Evolutionary conservation across 1,140 invertebrate genomes (phyloP).

Genomic region (Colletes gigas): DNA sequence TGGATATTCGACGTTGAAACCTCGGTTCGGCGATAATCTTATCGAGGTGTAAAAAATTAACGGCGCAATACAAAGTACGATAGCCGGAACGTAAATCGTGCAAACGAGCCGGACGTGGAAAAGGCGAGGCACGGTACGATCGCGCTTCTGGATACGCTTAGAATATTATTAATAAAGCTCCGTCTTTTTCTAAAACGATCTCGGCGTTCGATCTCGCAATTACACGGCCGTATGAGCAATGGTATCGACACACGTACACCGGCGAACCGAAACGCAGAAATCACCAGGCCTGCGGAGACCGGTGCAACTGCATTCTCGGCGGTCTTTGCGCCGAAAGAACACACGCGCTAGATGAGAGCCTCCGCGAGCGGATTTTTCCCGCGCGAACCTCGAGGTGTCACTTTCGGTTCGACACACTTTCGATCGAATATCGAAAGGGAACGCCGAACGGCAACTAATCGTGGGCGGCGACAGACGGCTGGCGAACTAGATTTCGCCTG

Average conservation of each 20-base stretch:
- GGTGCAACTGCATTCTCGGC: conserved; percentile 45
- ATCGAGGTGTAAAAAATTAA: conserved; percentile 34
- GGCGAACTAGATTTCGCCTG: neutral
- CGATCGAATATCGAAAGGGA: conserved; percentile 18
- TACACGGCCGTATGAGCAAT: conserved; percentile 11
- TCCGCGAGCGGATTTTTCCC: conserved; percentile 23
- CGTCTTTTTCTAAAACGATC: conserved; percentile 12
- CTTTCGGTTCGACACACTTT: conserved; percentile 52
- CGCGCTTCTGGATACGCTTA: too few species aligned
- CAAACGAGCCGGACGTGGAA: neutral
- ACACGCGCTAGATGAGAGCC: conserved; percentile 28
- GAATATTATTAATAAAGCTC: conserved; percentile 21
- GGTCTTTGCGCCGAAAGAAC: conserved; percentile 26
- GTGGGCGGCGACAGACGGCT: conserved; percentile 18
- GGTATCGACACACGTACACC: neutral
- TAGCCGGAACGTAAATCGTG: conserved; percentile 23
- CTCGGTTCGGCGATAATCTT: conserved; percentile 18
- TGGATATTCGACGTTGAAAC: conserved; percentile 24
- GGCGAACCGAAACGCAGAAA: conserved; percentile 20
- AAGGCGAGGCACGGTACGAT: neutral
- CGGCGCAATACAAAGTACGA: conserved; percentile 26
- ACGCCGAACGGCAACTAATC: neutral
- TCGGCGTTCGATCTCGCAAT: conserved; percentile 19
- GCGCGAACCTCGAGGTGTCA: conserved; percentile 27
- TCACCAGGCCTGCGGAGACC: conserved; percentile 3